Evolutionary conservation across 92 coral and sea anemone genomes (phyloP).

Genomic region (Muricea muricata): DNA sequence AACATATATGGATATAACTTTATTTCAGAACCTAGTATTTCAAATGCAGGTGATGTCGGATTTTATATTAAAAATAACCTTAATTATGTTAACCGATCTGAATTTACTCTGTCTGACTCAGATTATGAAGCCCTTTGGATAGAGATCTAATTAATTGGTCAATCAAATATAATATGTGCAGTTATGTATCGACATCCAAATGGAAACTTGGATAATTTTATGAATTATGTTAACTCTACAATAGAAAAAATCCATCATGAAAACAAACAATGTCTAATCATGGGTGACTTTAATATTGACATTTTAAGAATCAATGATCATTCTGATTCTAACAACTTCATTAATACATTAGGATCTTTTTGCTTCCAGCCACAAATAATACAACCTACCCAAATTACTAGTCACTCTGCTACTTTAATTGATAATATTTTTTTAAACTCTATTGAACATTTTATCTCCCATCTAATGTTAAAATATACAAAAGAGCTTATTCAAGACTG

Average conservation of each 20-base stretch:
- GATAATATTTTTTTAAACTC: neutral
- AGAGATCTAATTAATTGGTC: neutral
- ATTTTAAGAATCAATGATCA: conserved; percentile 5
- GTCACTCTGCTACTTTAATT: neutral
- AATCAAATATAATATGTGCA: conserved; percentile 35
- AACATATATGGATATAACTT: neutral
- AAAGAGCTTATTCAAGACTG: conserved; percentile 59
- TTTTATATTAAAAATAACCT: conserved; percentile 16
- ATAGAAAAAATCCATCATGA: conserved; percentile 22
- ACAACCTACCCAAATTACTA: conserved; percentile 36
- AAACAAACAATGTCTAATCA: conserved; percentile 33
- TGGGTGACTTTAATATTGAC: conserved; percentile 43
- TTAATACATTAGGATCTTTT: conserved; percentile 21
- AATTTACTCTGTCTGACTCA: neutral
- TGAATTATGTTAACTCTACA: conserved; percentile 1
- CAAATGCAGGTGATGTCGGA: conserved; percentile 32
- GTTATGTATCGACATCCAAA: conserved; percentile 40
- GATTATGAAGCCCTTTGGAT: conserved; percentile 40
- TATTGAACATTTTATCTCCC: conserved; percentile 36
- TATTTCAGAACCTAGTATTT: conserved; percentile 7
- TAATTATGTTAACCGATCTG: neutral
- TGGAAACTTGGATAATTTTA: conserved; percentile 29
- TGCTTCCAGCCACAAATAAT: conserved; percentile 22
- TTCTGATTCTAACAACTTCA: conserved; percentile 23
- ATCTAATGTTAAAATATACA: conserved; percentile 55